A percentile compares a stretch with the other conserved stretches of the same genome.
phyloP scores from a whole-genome alignment of 2,113 vertebrate genomes.

The Centropristis striata region DNA sequence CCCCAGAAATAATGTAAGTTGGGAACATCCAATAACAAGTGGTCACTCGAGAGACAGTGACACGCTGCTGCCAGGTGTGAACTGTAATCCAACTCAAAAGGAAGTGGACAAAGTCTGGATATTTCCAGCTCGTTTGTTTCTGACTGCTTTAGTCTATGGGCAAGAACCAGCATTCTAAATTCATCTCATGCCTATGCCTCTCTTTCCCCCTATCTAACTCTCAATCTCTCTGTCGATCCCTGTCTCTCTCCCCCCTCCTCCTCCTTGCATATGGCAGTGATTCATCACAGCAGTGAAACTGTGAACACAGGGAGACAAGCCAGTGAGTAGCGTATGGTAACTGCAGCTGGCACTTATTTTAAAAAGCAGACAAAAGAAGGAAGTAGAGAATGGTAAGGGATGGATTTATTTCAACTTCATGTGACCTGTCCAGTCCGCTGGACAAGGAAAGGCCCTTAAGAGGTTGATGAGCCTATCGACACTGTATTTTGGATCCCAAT shows the following conservation, averaged over 20 bases:
- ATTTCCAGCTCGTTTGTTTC: not conserved
- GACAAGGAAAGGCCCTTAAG: not conserved
- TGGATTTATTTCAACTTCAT: not conserved
- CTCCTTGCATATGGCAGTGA: slow-evolving; percentile 39
- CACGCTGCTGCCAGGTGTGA: not conserved
- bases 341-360: slow-evolving; percentile 29
- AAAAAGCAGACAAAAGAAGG: slow-evolving; percentile 16
- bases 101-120: not conserved
- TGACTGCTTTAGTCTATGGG: not conserved
- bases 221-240: not conserved
- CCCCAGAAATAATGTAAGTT: not conserved
- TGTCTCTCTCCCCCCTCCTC: not conserved
- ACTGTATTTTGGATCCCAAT: too few relatives aligned
- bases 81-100: not conserved
- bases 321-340: slow-evolving; percentile 31
- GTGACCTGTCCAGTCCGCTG: not conserved
- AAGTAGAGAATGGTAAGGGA: not conserved
- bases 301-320: slow-evolving; percentile 45
- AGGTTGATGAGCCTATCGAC: not conserved
- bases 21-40: slow-evolving; percentile 8
- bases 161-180: not conserved
- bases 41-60: slow-evolving; percentile 3
- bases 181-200: not conserved
- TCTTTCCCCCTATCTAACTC: not conserved
- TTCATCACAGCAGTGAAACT: slow-evolving; percentile 54